These are phyloP conservation scores for Agrochola circellaris DNA, from an alignment of 2,888 invertebrate genomes.

Conservation along the genomic window DNA sequence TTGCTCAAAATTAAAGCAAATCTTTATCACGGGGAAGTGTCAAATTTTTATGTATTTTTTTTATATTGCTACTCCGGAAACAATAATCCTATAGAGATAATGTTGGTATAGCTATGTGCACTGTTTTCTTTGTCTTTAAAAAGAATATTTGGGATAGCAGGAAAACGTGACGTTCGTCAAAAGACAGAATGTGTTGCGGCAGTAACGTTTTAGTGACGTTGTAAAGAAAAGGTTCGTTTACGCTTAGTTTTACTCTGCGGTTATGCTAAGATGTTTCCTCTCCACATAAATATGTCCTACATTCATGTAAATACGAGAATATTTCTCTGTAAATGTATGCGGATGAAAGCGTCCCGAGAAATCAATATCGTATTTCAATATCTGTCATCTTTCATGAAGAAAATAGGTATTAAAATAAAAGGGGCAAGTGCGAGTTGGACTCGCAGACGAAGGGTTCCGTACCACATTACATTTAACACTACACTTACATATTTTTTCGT, in stretches of 20 bases:
- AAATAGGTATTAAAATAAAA: slow-evolving; percentile 7
- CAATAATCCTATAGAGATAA: neutral
- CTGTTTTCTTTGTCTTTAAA: slow-evolving; percentile 57
- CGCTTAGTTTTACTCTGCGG: slow-evolving; percentile 69
- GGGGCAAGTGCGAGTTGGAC: neutral
- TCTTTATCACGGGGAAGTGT: neutral
- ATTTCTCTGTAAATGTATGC: neutral
- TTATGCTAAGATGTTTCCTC: slow-evolving; percentile 58
- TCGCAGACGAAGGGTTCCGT: neutral
- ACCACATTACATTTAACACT: neutral
- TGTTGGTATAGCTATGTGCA: slow-evolving; percentile 9
- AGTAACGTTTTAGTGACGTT: slow-evolving; percentile 80
- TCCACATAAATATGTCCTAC: slow-evolving; percentile 53
- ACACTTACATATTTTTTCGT: neutral
- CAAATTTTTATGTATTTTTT: neutral
- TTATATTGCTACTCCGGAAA: neutral
- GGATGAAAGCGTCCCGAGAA: slow-evolving; percentile 14
- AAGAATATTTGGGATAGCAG: slow-evolving; percentile 46
- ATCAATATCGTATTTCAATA: slow-evolving; percentile 37
- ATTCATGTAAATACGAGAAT: slow-evolving; percentile 23
- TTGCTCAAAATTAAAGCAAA: neutral
- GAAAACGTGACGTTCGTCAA: slow-evolving; percentile 59
- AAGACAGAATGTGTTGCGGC: slow-evolving; percentile 72
- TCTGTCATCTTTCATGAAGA: neutral
- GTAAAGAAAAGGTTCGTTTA: slow-evolving; percentile 78